Evolutionary conservation across 2,113 vertebrate genomes (phyloP), one percentile per base, ranked within the genome.

Genomic region (Hymenochirus boettgeri): DNA sequence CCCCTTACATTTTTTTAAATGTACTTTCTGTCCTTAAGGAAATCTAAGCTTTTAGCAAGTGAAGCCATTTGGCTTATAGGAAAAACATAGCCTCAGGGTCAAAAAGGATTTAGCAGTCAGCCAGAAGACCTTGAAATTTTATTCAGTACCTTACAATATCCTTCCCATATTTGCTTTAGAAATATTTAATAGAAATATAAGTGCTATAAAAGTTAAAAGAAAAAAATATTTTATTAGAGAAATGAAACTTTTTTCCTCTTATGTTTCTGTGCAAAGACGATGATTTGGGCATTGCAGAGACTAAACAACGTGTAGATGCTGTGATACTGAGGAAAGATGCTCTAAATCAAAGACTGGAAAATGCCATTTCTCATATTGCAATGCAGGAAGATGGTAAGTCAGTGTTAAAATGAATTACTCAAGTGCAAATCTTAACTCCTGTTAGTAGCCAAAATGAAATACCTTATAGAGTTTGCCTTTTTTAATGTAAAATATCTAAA

Each of bases 321-420:
- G 93, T 90, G 19, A 71, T 85, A 37, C 82, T 80, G 27, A 91
- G 80, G 39, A 88, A 89, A 83, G 79, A 72, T 0, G 61, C 76
- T 42, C 83, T 92, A 57, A 53, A 24, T 64, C 70, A 71, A 50
- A 89, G 77, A 7, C 76, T 99, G 54, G 72, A 73, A 53, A 84
- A 81, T 58, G 76, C 87, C 2, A 37, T 86, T 1, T 52, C 79
- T 19, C 79, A 81, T 47, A 82, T 98, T 2, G 76, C 80, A 27
- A 75, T 79, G 45, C 72, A 92, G 65, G 88, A 92, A 23, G 69
- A 77, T 82, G 92, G 96, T 92, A 77, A 79, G 76, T 25, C 63
- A 6, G 19, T 17, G 13, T 13, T 22, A 5, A n/a, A n/a, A n/a
- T n/a, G n/a, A n/a, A n/a, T n/a, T n/a, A n/a, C n/a, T n/a, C n/a